Percentiles rank a stretch among this genome's conserved stretches.
Evolutionary conservation across 2,888 invertebrate genomes (phyloP).

Genomic region (Ischnus inquisitorius): DNA sequence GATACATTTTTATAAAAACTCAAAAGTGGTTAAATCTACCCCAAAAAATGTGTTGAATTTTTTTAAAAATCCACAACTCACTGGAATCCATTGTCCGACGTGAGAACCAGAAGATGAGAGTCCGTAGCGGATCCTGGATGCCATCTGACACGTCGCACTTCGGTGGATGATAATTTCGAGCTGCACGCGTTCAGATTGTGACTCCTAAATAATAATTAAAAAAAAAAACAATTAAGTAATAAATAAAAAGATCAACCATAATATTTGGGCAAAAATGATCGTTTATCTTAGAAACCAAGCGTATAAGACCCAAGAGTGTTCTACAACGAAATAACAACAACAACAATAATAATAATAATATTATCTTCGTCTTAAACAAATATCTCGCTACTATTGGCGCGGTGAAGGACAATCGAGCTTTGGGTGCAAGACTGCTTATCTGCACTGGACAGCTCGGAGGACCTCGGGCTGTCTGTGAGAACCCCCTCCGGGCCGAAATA

Average conservation of each 20-base stretch:
- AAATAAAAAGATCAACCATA: constrained; percentile 5
- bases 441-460: too few relatives aligned
- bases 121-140: constrained; percentile 93
- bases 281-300: constrained; percentile 3
- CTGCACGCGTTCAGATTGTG: constrained; percentile 91
- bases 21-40: too few relatives aligned
- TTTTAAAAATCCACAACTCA: constrained; percentile 81
- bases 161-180: constrained; percentile 87
- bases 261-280: constrained; percentile 37
- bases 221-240: neutral
- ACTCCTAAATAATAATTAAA: constrained; percentile 86
- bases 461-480: too few relatives aligned
- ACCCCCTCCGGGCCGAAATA: too few relatives aligned
- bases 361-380: too few relatives aligned
- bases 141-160: constrained; percentile 92
- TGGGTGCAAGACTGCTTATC: too few relatives aligned
- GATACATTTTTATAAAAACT: neutral
- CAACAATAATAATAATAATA: too few relatives aligned
- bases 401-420: too few relatives aligned
- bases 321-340: too few relatives aligned
- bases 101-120: constrained; percentile 92
- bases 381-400: too few relatives aligned
- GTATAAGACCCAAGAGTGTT: neutral
- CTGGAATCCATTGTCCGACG: constrained; percentile 95
- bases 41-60: neutral